Conservation (phyloP, 1,140 invertebrate genomes). For the Drosophila chauvacae region DNA sequence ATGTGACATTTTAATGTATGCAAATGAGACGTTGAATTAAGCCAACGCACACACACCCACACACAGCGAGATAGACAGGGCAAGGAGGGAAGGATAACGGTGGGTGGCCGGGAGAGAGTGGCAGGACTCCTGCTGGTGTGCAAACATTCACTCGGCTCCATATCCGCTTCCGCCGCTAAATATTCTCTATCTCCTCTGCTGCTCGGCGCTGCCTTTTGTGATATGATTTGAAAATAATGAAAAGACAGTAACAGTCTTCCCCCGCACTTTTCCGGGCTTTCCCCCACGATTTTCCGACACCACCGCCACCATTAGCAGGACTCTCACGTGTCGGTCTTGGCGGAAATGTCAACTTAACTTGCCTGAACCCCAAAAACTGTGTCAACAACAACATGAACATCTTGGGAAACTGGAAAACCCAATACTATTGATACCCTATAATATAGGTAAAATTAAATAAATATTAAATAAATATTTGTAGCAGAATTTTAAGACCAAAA, state of each 20-base stretch:
- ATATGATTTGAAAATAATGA: constrained; percentile 84
- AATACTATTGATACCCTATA: neutral
- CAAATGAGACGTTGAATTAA: constrained; percentile 83
- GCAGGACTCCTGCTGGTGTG: constrained; percentile 32
- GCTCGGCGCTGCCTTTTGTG: constrained; percentile 42
- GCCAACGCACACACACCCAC: constrained; percentile 60
- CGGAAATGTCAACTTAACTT: constrained; percentile 82
- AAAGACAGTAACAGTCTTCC: constrained; percentile 53
- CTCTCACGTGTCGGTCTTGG: constrained; percentile 32
- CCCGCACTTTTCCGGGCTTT: constrained; percentile 9
- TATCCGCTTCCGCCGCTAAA: constrained; percentile 70
- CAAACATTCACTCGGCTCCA: constrained; percentile 70
- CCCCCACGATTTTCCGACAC: constrained; percentile 9
- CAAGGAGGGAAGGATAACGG: constrained; percentile 1
- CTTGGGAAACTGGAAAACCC: neutral
- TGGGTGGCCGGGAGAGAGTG: neutral
- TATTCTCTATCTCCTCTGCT: constrained; percentile 9
- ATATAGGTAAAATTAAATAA: neutral
- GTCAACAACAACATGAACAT: constrained; percentile 43
- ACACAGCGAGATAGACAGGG: neutral
- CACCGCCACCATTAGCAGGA: constrained; percentile 42
- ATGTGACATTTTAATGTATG: constrained; percentile 84
- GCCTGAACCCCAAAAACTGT: constrained; percentile 43
- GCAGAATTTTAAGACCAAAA: neutral
- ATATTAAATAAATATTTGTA: neutral